Evolutionary conservation across 2,797 vertebrate genomes (phyloP).

Genomic region (Propithecus deckenii): DNA sequence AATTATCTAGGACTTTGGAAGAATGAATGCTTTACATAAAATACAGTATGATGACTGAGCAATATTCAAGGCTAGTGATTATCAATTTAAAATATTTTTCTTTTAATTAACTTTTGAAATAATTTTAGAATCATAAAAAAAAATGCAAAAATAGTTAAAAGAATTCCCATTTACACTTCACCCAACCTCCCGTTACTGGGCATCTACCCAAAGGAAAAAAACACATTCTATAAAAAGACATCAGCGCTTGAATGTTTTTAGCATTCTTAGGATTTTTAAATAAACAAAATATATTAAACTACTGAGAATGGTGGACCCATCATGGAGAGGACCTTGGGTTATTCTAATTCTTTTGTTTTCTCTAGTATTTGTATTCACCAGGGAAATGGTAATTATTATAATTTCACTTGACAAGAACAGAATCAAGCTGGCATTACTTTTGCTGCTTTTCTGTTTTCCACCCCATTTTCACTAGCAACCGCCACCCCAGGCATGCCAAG

Average conservation of each 20-base stretch:
- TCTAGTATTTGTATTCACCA: background rate
- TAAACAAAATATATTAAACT: background rate
- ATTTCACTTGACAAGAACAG: background rate
- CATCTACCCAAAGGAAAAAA: too few relatives aligned
- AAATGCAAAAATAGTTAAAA: background rate
- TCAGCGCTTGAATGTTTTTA: too few relatives aligned
- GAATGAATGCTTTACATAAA: background rate
- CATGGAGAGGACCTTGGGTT: background rate
- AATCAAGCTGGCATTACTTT: background rate
- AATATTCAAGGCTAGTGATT: background rate
- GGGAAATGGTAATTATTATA: background rate
- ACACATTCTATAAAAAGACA: too few relatives aligned
- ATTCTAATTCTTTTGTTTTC: accelerated
- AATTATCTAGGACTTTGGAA: background rate
- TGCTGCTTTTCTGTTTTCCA: background rate
- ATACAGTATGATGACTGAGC: background rate
- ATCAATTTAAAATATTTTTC: background rate
- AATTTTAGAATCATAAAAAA: conserved; percentile 3
- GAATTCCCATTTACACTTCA: background rate
- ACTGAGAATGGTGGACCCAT: background rate
- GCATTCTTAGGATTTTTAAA: background rate
- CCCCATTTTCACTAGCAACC: background rate
- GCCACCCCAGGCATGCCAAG: background rate
- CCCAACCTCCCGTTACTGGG: background rate
- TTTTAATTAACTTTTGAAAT: conserved; percentile 29